phyloP scores from a whole-genome alignment of 2,113 vertebrate genomes.

The Oryzias celebensis region DNA sequence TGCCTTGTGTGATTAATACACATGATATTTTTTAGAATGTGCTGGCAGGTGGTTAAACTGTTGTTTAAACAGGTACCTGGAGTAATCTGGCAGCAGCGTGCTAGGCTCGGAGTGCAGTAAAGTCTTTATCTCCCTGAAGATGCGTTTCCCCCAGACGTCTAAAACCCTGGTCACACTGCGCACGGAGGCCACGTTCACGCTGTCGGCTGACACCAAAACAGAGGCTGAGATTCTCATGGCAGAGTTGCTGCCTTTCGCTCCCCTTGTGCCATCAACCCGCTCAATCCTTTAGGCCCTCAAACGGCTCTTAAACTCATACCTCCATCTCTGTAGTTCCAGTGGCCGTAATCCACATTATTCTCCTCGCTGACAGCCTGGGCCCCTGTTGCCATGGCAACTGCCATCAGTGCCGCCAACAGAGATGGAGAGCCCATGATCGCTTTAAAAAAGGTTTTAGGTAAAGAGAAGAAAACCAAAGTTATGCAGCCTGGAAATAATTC shows the following conservation, averaged over 20 bases:
- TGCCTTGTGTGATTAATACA: no score
- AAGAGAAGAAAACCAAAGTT: not conserved
- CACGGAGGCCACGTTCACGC: conserved; percentile 76
- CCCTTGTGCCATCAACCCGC: conserved; percentile 11
- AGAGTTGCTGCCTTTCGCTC: not conserved
- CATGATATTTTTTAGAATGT: no score
- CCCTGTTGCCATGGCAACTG: conserved; percentile 56
- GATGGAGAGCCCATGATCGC: conserved; percentile 54
- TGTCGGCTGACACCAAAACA: conserved; percentile 68
- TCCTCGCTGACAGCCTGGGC: conserved; percentile 51
- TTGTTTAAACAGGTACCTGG: conserved; percentile 65
- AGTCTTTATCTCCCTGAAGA: conserved; percentile 80
- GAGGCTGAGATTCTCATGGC: conserved; percentile 14
- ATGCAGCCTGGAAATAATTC: no score
- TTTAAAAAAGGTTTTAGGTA: conserved; percentile 3
- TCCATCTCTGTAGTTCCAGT: conserved; percentile 84
- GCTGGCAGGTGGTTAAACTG: not conserved
- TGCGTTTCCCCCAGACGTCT: conserved; percentile 79
- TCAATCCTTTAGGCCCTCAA: conserved; percentile 15
- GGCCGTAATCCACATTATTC: conserved; percentile 77
- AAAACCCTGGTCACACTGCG: conserved; percentile 79
- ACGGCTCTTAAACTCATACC: conserved; percentile 59
- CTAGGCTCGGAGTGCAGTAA: conserved; percentile 78
- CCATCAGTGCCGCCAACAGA: conserved; percentile 58
- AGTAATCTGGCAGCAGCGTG: conserved; percentile 77